Evolutionary conservation across 2,797 vertebrate species (phyloP).

Genomic region (Cheirogaleus major): DNA sequence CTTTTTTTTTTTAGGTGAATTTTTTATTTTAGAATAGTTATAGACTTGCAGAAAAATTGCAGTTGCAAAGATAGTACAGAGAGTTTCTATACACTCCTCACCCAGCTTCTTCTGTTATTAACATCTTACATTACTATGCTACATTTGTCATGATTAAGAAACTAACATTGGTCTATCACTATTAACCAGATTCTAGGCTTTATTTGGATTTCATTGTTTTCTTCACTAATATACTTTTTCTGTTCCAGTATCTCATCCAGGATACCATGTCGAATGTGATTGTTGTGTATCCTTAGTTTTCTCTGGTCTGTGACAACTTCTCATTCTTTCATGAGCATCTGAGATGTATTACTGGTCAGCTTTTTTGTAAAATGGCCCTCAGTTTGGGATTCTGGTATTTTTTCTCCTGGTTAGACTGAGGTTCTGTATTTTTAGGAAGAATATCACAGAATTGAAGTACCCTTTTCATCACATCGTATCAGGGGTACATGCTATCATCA

Average conservation of each 20-base stretch:
- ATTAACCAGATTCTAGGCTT: neutral
- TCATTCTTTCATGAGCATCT: neutral
- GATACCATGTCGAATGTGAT: neutral
- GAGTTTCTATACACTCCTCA: neutral
- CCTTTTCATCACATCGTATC: neutral
- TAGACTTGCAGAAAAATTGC: conserved; percentile 2
- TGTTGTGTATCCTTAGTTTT: neutral
- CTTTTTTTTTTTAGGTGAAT: neutral
- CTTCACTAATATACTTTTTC: neutral
- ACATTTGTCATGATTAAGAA: neutral
- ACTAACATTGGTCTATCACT: neutral
- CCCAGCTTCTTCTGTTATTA: neutral
- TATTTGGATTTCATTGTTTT: neutral
- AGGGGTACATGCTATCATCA: neutral
- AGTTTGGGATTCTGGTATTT: neutral
- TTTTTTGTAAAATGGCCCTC: neutral
- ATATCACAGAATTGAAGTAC: neutral
- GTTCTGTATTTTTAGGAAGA: conserved; percentile 7
- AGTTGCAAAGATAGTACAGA: neutral
- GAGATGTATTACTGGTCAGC: neutral
- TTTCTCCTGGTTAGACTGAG: neutral
- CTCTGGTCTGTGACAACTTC: neutral
- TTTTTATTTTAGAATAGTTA: conserved; percentile 36
- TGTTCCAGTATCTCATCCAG: neutral
- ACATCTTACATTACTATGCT: neutral